phyloP scores from a whole-genome alignment of 2,797 vertebrate genomes.

The Typhlichthys eigenmanni region DNA sequence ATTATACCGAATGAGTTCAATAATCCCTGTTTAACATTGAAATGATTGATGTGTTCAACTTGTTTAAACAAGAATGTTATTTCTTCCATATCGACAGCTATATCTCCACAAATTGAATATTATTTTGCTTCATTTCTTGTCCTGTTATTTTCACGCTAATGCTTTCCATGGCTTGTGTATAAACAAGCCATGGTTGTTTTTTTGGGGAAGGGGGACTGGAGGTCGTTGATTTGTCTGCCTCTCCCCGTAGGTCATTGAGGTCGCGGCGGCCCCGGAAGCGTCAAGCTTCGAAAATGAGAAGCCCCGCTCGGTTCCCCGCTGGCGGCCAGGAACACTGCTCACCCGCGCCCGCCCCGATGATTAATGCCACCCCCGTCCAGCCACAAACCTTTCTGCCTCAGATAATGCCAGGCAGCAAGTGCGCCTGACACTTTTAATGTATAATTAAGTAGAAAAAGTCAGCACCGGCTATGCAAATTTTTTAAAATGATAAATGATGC shows the following conservation, averaged over 20 bases:
- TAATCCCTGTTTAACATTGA: conserved; percentile 3
- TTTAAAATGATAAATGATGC: conserved; percentile 99
- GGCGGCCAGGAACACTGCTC: conserved; percentile 91
- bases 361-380: conserved; percentile 99
- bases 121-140: conserved; percentile 22
- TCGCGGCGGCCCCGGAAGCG: conserved; percentile 86
- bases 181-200: conserved; percentile 73
- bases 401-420: conserved; percentile 99
- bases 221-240: conserved; percentile 92
- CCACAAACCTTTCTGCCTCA: conserved; percentile 99
- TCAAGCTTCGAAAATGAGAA: conserved; percentile 88
- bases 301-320: conserved; percentile 82
- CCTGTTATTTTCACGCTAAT: conserved; percentile 18
- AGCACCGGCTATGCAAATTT: conserved; percentile 99
- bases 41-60: conserved; percentile 8
- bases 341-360: conserved; percentile 89
- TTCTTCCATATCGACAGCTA: not conserved
- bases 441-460: conserved; percentile 99
- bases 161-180: conserved; percentile 54
- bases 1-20: not conserved
- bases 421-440: conserved; percentile 99
- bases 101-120: conserved; percentile 25
- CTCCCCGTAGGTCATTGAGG: conserved; percentile 86
- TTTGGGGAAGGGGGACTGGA: conserved; percentile 74
- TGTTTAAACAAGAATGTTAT: not conserved